A percentile compares a stretch with the other conserved stretches of the same genome.
Conservation (phyloP, 2,888 invertebrate genomes). For the Calameuta idolon region DNA sequence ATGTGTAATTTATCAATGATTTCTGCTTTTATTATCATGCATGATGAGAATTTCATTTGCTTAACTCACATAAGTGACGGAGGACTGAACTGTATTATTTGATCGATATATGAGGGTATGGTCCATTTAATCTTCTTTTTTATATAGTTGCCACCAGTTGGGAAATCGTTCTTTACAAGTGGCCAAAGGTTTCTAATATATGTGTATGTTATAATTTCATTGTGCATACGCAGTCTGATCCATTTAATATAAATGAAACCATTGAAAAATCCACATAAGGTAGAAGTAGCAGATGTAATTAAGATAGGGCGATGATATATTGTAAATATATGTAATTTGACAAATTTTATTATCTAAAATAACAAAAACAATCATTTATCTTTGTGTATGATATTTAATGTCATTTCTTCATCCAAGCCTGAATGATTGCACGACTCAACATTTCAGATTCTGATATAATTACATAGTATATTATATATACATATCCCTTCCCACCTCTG, state of each 20-base stretch:
- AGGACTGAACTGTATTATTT: background rate
- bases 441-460: background rate
- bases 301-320: background rate
- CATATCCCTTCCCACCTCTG: background rate
- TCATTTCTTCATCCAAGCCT: background rate
- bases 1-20: background rate
- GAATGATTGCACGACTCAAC: background rate
- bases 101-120: background rate
- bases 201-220: no score
- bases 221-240: no score
- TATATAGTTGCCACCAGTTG: no score
- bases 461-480: no score
- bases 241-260: background rate
- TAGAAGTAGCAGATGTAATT: background rate
- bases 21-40: background rate
- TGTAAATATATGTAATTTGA: background rate
- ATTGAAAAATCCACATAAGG: background rate
- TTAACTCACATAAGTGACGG: background rate
- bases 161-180: no score
- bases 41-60: background rate
- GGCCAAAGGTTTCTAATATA: no score
- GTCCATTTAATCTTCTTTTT: background rate
- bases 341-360: conserved; percentile 10
- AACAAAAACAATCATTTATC: conserved; percentile 27
- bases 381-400: conserved; percentile 24